Conservation (phyloP, 2,113 vertebrate genomes). For the Cyprinodon tularosa region DNA sequence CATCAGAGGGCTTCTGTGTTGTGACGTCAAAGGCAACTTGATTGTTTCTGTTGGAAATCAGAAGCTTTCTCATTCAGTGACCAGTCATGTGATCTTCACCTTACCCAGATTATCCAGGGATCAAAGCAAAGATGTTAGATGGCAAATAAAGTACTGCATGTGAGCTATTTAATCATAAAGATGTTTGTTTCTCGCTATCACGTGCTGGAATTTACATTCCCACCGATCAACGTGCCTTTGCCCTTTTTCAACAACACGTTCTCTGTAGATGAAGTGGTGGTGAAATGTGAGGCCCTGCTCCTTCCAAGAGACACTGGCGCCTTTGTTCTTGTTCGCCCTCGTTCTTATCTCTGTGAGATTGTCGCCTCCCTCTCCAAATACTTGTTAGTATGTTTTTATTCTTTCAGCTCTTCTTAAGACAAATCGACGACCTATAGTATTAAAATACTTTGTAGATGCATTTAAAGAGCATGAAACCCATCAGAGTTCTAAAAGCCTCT, state of each 20-base stretch:
- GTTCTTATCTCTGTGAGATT: slow-evolving; percentile 56
- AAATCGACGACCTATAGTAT: neutral
- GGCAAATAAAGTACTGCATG: neutral
- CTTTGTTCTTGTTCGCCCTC: slow-evolving; percentile 65
- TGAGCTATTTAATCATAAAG: slow-evolving; percentile 24
- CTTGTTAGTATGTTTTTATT: neutral
- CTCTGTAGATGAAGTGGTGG: slow-evolving; percentile 54
- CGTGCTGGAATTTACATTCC: slow-evolving; percentile 56
- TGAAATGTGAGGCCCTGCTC: slow-evolving; percentile 56
- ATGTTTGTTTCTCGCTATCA: slow-evolving; percentile 42
- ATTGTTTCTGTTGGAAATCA: slow-evolving; percentile 4
- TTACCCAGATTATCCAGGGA: neutral
- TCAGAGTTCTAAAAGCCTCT: no score
- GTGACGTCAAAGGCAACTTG: slow-evolving; percentile 2
- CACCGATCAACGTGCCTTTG: slow-evolving; percentile 29
- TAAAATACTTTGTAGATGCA: neutral
- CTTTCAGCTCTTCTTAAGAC: neutral
- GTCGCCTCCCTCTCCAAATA: slow-evolving; percentile 29
- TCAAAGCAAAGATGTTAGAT: slow-evolving; percentile 23
- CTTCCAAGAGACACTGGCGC: slow-evolving; percentile 51
- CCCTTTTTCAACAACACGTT: slow-evolving; percentile 41
- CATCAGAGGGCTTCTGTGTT: neutral
- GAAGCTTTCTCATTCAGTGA: slow-evolving; percentile 5
- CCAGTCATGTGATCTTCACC: neutral
- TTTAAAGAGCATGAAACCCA: neutral